Conservation (phyloP, 1,140 invertebrate species). For the Caerostris extrusa region DNA sequence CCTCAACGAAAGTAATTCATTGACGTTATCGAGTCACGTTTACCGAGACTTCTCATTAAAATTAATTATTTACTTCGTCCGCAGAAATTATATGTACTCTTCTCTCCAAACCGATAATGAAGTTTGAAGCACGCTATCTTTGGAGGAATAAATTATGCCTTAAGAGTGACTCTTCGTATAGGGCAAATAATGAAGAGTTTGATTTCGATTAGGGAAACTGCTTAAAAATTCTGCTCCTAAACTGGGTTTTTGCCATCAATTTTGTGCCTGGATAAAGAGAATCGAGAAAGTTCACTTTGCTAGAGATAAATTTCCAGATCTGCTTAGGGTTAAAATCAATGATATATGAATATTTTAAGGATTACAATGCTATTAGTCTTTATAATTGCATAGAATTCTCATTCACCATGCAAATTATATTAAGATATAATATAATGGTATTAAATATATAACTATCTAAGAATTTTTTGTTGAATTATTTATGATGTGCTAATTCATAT, state of each 20-base stretch:
- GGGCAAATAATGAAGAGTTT: constrained; percentile 29
- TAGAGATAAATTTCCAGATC: no score
- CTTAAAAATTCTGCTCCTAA: constrained; percentile 27
- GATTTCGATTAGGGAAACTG: constrained; percentile 4
- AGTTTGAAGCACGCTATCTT: constrained; percentile 35
- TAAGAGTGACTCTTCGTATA: neutral
- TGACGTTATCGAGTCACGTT: constrained; percentile 35
- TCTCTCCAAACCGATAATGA: constrained; percentile 18
- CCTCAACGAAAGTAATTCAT: constrained; percentile 32
- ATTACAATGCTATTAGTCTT: no score
- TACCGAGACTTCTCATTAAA: constrained; percentile 28
- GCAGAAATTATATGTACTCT: constrained; percentile 15
- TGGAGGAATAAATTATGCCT: constrained; percentile 23
- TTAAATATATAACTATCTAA: no score
- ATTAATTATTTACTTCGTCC: constrained; percentile 33
- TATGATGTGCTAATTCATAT: no score
- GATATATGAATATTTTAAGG: no score
- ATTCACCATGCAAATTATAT: no score
- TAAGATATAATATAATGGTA: no score
- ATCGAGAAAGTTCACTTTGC: no score
- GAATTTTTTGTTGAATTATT: no score
- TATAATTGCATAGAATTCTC: no score
- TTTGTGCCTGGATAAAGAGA: neutral
- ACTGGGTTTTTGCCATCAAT: constrained; percentile 31
- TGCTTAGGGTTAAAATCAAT: no score